Conservation (phyloP, 2,888 invertebrate species). For the Eristalinus aeneus region DNA sequence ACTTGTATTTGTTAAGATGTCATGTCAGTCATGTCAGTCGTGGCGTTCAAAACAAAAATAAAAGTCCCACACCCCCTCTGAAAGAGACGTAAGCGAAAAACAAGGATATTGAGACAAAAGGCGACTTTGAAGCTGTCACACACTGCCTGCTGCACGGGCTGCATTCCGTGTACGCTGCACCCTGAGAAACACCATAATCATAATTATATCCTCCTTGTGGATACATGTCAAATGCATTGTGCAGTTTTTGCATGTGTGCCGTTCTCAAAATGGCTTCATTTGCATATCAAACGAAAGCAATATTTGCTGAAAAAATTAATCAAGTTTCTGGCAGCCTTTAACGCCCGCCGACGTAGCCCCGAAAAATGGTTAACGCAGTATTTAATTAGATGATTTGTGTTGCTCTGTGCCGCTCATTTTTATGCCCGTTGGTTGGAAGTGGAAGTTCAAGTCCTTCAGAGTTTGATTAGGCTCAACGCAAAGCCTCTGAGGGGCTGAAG, state of each 20-base stretch:
- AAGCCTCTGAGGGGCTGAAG: not conserved
- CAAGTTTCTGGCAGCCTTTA: constrained; percentile 42
- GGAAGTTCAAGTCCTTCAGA: not conserved
- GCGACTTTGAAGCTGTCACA: constrained; percentile 56
- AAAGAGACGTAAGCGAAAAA: not conserved
- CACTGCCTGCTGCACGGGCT: constrained; percentile 6
- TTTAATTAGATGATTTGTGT: constrained; percentile 21
- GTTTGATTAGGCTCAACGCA: not conserved
- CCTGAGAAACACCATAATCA: constrained; percentile 58
- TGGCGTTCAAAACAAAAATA: constrained; percentile 27
- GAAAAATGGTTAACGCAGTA: constrained; percentile 39
- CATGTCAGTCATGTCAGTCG: constrained; percentile 51
- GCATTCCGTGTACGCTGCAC: not conserved
- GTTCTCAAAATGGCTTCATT: constrained; percentile 74
- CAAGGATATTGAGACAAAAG: constrained; percentile 38
- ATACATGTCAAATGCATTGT: constrained; percentile 70
- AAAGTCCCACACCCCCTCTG: constrained; percentile 6
- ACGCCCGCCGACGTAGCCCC: not conserved
- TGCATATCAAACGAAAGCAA: constrained; percentile 78
- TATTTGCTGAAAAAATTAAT: constrained; percentile 63
- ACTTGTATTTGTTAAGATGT: constrained; percentile 69
- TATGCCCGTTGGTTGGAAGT: not conserved
- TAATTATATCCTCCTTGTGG: constrained; percentile 59
- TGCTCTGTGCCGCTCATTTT: not conserved
- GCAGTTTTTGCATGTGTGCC: constrained; percentile 66